Conservation (phyloP, 2,113 vertebrate species). For the Bettongia penicillata region DNA sequence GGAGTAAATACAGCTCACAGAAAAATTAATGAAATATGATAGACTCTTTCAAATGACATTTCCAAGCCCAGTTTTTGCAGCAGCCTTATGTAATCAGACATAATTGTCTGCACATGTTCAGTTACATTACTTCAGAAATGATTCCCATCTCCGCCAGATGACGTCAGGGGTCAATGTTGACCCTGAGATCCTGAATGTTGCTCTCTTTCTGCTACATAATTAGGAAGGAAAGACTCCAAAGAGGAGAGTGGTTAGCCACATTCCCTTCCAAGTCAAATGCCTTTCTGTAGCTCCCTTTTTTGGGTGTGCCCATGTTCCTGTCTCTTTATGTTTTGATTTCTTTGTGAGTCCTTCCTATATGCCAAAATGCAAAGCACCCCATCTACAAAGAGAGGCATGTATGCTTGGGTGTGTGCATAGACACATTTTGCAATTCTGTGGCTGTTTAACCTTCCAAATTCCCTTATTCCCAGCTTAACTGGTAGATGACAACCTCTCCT, state of each 20-base stretch:
- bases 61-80: constrained; percentile 76
- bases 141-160: constrained; percentile 77
- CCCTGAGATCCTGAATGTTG: rapidly evolving
- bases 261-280: background rate
- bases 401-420: too few relatives aligned
- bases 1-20: constrained; percentile 76
- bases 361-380: background rate
- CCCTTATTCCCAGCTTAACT: background rate
- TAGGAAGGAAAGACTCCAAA: constrained; percentile 16
- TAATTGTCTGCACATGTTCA: constrained; percentile 85
- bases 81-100: constrained; percentile 81
- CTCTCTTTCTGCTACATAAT: background rate
- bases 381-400: too few relatives aligned
- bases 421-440: background rate
- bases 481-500: background rate
- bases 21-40: constrained; percentile 79
- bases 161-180: constrained; percentile 67
- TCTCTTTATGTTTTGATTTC: background rate
- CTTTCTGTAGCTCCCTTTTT: background rate
- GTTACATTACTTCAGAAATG: constrained; percentile 81
- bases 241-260: background rate
- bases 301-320: background rate
- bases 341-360: background rate
- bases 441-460: background rate
- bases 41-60: constrained; percentile 83